Conservation (phyloP, 2,113 vertebrate species). For the Saimiri boliviensis region DNA sequence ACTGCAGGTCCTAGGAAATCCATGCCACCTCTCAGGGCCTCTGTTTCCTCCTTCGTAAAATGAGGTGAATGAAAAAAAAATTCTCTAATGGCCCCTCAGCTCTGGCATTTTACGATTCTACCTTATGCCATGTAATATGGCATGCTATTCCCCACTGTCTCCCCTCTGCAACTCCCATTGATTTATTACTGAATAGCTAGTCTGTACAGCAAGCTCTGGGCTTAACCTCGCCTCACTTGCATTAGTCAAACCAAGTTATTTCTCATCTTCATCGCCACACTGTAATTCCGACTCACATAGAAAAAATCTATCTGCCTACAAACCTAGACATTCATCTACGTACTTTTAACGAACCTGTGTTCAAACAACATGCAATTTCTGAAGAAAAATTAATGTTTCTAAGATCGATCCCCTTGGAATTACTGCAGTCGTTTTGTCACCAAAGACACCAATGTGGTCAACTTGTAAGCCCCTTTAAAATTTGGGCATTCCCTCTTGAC, state of each 20-base stretch:
- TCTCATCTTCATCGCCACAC: not conserved
- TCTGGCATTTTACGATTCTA: constrained; percentile 20
- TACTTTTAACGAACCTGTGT: not conserved
- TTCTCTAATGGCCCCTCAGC: constrained; percentile 20
- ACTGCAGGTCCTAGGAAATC: not conserved
- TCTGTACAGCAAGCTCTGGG: not conserved
- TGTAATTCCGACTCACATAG: not conserved
- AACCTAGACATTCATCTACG: not conserved
- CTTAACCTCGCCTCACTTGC: not conserved
- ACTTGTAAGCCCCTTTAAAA: not conserved
- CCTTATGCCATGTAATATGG: not conserved
- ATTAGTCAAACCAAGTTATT: not conserved
- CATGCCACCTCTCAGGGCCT: not conserved
- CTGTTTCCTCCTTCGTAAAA: constrained; percentile 45
- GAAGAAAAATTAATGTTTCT: not conserved
- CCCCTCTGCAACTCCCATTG: not conserved
- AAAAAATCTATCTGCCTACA: not conserved
- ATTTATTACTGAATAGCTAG: constrained; percentile 17
- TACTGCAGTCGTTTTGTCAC: not conserved
- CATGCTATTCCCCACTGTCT: not conserved
- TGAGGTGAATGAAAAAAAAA: constrained; percentile 18
- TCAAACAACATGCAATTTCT: not conserved
- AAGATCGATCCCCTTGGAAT: not conserved
- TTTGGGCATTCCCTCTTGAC: not conserved
- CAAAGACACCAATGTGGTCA: not conserved